Evolutionary conservation across 2,888 invertebrate genomes (phyloP), one percentile per base, ranked within the genome.

Genomic region (Lepeophtheirus nordmannii): DNA sequence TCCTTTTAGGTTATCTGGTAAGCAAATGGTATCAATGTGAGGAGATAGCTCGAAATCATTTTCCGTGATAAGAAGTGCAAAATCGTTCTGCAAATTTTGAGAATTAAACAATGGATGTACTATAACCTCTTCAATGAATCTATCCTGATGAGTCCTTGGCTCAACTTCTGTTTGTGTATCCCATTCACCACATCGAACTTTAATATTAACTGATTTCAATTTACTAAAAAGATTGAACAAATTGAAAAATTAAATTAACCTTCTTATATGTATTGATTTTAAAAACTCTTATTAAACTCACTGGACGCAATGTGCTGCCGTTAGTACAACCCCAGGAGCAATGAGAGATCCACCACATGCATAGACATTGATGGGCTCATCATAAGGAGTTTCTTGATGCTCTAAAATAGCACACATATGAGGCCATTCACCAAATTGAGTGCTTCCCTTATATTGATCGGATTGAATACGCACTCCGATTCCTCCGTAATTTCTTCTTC

Each of bases 321-420:
- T 90, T 3, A 90, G 73, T 0, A 87, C 85, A 0, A 85, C 86
- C 63, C 78, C 78, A 5, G 84, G 83, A 69, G 87, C 84, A 69
- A 90, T 87, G 10, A 90, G 76, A 0, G 88, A 83, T 0, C 87
- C 89, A 0, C 89, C 89, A 57, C 89, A 89, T 20, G 85, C 80
- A 74, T 87, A 89, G 38, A 82, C 77, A 71, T 80, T 72, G 30
- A 69, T 68, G 30, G 68, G 67, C 5, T 46, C 5, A 10, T 67
- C 68, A 39, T 57, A 63, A n/a, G 30, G 53, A 14, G 69, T 38
- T 67, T 65, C 59, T 72, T 71, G 20, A 40, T 67, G 30, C 22
- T 68, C 60, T 70, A 86, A 75, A 38, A 87, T 76, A 0, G 86
- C 87, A 1, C 68, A 65, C 69, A 69, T 70, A 71, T 72, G 72